These are phyloP conservation scores for Mactromeris polynyma DNA, from an alignment of 2,888 invertebrate genomes.

Conservation along the genomic window DNA sequence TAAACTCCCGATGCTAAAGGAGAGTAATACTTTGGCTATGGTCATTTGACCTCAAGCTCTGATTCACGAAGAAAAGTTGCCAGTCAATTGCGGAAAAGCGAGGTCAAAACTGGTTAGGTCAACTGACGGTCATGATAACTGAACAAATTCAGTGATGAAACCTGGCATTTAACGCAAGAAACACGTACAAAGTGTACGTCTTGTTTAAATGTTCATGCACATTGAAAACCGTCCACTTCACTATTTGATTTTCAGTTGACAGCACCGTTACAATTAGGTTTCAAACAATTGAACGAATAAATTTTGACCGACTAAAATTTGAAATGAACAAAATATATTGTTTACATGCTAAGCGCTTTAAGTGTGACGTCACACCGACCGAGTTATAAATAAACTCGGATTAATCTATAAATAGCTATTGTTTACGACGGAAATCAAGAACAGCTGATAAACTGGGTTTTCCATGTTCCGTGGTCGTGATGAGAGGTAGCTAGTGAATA, in stretches of 20 bases:
- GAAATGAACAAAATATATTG: background rate
- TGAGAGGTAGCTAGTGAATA: slow-evolving; percentile 32
- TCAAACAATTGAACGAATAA: background rate
- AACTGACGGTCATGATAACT: too few relatives aligned
- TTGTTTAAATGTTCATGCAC: too few relatives aligned
- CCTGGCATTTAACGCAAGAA: too few relatives aligned
- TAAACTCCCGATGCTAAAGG: too few relatives aligned
- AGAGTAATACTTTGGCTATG: too few relatives aligned
- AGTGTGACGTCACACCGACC: background rate
- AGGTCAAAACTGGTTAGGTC: too few relatives aligned
- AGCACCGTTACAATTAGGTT: background rate
- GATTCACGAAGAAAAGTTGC: too few relatives aligned
- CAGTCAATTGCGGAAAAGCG: too few relatives aligned
- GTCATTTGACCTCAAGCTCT: too few relatives aligned
- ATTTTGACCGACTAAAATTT: background rate
- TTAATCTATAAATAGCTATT: slow-evolving; percentile 14
- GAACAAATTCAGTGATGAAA: too few relatives aligned
- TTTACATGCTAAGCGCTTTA: background rate
- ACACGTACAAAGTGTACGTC: too few relatives aligned
- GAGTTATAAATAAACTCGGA: slow-evolving; percentile 5
- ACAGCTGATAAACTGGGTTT: slow-evolving; percentile 51
- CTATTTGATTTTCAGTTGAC: background rate
- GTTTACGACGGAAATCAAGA: slow-evolving; percentile 36
- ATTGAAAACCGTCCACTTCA: background rate
- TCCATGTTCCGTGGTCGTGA: slow-evolving; percentile 37